Base-by-base conservation (phyloP, 2,888 invertebrate species). In the Zygothrica quintamaculata region DNA sequence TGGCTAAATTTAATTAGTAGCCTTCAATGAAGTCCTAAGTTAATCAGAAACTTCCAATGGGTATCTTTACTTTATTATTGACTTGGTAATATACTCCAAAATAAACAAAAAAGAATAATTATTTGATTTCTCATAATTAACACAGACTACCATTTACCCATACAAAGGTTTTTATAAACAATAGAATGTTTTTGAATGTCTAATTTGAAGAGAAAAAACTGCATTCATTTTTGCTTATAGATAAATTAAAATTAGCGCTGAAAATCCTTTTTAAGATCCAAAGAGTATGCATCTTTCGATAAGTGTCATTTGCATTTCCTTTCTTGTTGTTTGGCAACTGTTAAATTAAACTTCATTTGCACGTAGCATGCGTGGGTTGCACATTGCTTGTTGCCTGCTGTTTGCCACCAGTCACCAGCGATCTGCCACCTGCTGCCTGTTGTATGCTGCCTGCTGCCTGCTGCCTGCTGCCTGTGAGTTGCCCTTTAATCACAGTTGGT, bases 401-500 rank as follows among this genome's bases (percentile, higher is more conserved):
- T 7, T 44, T 70, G 42, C 44, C 61, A 26, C 7, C 18, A 33
- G 12, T 42, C 16, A 57, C 31, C 8, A 39, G 59, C 39, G 51
- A 37, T 39, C 40, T 82, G 68, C 64, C 78, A 77, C 80, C 80
- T 84, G 84, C 84, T 81, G 84, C 84, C 80, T 77, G 80, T 77
- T 78, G 77, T n/a, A n/a, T n/a, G n/a, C n/a, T n/a, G 9, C 15
- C 42, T 33, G 56, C 44, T 37, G 16, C 9, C 47, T 70, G 42
- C 44, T 59, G 33, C 7, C 18, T 36, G 12, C 47, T 15, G 52
- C 31, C 8, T 43, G 59, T 36, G 51, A 37, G 43, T 43, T 82
- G 68, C 64, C 78, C 80, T 84, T 84, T 84, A 81, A 81, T 81
- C 81, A 81, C 80, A 80, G 80, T 77, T 78, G 77, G 75, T 62